Evolutionary conservation across 2,113 vertebrate genomes (phyloP), one percentile per base, ranked within the genome.

Genomic region (Chloropsis hardwickii): DNA sequence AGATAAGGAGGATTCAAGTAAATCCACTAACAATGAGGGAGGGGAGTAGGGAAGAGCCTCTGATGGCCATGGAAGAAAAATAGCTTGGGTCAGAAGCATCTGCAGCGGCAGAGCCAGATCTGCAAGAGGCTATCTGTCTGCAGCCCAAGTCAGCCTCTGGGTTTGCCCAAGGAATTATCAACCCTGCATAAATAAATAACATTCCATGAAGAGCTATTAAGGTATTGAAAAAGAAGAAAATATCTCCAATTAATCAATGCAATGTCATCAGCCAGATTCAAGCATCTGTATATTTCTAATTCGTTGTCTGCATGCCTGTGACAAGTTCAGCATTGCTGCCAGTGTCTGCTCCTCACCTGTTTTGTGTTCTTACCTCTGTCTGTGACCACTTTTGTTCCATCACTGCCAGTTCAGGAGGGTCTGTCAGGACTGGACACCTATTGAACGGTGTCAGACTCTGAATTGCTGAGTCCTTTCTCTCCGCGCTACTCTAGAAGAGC

Each of bases 231-330:
- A 93, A 77, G 6, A 29, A 77, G 57, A 72, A 82, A 28, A 69
- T 3, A 57, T 35, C 20, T 86, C 54, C 10, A 61, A 53, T 58
- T 83, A 65, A 47, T 85, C 40, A 79, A 4, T 37, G 22, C 11
- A n/a, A 48, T 28, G 5, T 47, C 62, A 65, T 37, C 33, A 90
- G 20, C 23, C 31, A 72, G 24, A 51, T 61, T 81, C n/a, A 92
- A 93, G 57, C 13, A 67, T 29, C 18, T 60, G 0, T 40, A 1
- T 81, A 21, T 45, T 90, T 90, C 10, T 53, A 18, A 44, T 51
- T 67, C 0, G 0, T 47, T 53, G 2, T 16, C 40, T 87, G 61
- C 14, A 1, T 39, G 18, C 47, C 60, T 87, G 51, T 74, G 44
- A 29, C 60, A 42, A 37, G 15, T 61, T 22, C 56, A 74, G 39